A percentile compares a stretch with the other conserved stretches of the same genome.
These are phyloP conservation scores for Buathra laborator DNA, from an alignment of 2,888 invertebrate species.

Conservation along the genomic window DNA sequence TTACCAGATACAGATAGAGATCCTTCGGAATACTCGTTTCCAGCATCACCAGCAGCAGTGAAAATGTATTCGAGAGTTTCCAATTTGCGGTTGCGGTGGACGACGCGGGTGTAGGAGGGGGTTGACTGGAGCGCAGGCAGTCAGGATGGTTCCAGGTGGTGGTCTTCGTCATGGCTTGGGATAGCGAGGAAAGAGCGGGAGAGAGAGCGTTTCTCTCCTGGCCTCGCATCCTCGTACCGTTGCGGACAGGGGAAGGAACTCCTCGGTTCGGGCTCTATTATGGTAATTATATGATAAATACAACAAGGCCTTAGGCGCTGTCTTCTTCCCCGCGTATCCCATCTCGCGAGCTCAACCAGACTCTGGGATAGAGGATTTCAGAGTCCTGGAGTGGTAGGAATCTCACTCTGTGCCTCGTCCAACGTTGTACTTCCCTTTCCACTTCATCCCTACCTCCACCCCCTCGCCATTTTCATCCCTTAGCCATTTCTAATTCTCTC, in stretches of 20 bases:
- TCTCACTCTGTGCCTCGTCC: constrained; percentile 68
- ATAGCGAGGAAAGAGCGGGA: constrained; percentile 13
- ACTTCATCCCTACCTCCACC: constrained; percentile 30
- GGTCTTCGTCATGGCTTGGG: constrained; percentile 50
- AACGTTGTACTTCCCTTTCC: constrained; percentile 70
- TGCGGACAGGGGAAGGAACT: constrained; percentile 36
- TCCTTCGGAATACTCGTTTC: constrained; percentile 4
- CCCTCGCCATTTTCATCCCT: constrained; percentile 5
- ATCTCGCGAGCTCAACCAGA: constrained; percentile 49
- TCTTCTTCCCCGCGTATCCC: constrained; percentile 75
- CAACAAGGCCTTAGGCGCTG: constrained; percentile 83
- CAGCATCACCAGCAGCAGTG: constrained; percentile 61
- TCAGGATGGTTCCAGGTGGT: constrained; percentile 56
- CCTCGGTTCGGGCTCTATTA: constrained; percentile 82
- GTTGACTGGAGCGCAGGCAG: constrained; percentile 24
- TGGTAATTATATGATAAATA: constrained; percentile 86
- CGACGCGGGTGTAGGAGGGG: constrained; percentile 62
- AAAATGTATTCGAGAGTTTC: constrained; percentile 83
- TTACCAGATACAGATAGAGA: neutral
- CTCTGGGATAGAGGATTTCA: constrained; percentile 59
- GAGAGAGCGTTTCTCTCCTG: constrained; percentile 4
- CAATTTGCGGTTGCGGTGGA: constrained; percentile 83
- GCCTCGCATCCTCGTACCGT: constrained; percentile 15
- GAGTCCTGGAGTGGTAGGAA: constrained; percentile 80
- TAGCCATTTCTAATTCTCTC: constrained; percentile 74